Evolutionary conservation across 2,888 invertebrate genomes (phyloP).

Genomic region (Aporophyla nigra): DNA sequence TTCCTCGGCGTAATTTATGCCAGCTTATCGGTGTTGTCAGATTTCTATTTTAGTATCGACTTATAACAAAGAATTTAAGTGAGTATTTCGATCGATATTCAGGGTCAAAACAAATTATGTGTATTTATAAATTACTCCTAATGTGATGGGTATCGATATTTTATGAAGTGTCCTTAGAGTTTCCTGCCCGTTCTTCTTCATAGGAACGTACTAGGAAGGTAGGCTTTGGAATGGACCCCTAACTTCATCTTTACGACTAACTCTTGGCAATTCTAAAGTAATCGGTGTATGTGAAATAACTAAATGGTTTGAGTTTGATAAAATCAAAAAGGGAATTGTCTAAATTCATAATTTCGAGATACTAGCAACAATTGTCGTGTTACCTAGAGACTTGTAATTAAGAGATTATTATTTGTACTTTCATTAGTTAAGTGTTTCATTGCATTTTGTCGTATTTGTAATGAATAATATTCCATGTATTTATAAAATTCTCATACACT

Average conservation of each 20-base stretch:
- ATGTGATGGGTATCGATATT: neutral
- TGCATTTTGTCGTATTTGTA: too few species aligned
- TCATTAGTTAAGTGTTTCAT: too few species aligned
- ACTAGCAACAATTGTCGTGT: neutral
- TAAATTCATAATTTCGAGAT: neutral
- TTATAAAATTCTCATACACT: too few species aligned
- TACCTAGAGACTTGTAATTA: too few species aligned
- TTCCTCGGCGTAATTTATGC: slow-evolving; percentile 18
- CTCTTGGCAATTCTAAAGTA: too few species aligned
- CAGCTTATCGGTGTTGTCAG: slow-evolving; percentile 20
- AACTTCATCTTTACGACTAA: too few species aligned
- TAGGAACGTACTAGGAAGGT: too few species aligned
- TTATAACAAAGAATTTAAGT: neutral
- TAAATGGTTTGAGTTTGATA: neutral
- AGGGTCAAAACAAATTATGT: neutral
- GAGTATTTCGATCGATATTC: neutral
- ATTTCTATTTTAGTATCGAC: slow-evolving; percentile 1
- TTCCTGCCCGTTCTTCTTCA: too few species aligned
- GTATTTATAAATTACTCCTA: neutral
- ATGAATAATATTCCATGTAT: too few species aligned
- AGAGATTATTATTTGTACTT: too few species aligned
- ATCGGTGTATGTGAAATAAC: too few species aligned
- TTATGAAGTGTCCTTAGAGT: neutral
- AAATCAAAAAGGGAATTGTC: neutral
- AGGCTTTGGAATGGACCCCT: too few species aligned